These are phyloP conservation scores for Acleris laterana DNA, from an alignment of 2,888 invertebrate species.

Conservation along the genomic window DNA sequence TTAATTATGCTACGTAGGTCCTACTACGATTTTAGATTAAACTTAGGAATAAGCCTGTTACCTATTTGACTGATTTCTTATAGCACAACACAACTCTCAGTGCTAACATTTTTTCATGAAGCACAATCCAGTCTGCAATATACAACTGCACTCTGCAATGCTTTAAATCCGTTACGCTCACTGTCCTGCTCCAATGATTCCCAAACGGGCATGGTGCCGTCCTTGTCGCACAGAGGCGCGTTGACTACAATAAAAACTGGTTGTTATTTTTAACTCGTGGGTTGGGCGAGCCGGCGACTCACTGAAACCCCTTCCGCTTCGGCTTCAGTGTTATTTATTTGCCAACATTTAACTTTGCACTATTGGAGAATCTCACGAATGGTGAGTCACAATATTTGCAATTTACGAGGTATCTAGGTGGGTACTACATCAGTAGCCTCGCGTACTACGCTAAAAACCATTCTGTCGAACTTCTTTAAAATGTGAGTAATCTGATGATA, in stretches of 20 bases:
- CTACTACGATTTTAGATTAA: too few relatives aligned
- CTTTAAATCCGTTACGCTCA: slow-evolving; percentile 74
- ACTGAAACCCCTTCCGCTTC: slow-evolving; percentile 76
- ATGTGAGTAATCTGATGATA: too few relatives aligned
- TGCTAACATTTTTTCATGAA: slow-evolving; percentile 48
- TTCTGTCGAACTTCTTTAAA: too few relatives aligned
- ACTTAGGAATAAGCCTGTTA: too few relatives aligned
- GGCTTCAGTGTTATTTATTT: slow-evolving; percentile 62
- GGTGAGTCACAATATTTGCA: too few relatives aligned
- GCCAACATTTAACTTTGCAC: slow-evolving; percentile 45
- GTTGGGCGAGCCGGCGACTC: slow-evolving; percentile 70
- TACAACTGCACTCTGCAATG: slow-evolving; percentile 72
- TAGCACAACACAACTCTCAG: background rate
- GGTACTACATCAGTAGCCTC: too few relatives aligned
- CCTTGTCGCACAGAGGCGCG: slow-evolving; percentile 74
- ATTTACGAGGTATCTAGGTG: too few relatives aligned
- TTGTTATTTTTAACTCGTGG: slow-evolving; percentile 82
- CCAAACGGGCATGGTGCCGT: slow-evolving; percentile 64
- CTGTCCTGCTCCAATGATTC: slow-evolving; percentile 69
- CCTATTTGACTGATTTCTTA: background rate
- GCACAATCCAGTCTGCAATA: slow-evolving; percentile 49
- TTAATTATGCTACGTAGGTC: too few relatives aligned
- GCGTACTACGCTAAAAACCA: too few relatives aligned
- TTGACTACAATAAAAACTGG: slow-evolving; percentile 79
- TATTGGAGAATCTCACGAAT: background rate